Conservation (phyloP, 2,797 vertebrate genomes). For the Parauchenoglanis punctatus region DNA sequence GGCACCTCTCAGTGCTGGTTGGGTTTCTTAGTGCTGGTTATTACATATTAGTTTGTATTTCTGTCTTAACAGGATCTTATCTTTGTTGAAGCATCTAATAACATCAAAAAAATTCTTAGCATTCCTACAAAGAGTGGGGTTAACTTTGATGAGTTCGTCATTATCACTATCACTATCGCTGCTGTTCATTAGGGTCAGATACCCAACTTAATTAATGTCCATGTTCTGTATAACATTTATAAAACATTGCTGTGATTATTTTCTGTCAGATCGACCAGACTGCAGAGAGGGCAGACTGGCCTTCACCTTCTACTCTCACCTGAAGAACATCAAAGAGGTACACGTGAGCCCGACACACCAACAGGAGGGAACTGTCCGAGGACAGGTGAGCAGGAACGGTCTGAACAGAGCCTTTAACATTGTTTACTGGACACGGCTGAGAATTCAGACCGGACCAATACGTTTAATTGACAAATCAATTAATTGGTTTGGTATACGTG, state of each 20-base stretch:
- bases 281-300: conserved; percentile 85
- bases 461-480: neutral
- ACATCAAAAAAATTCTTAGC: no score
- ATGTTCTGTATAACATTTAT: neutral
- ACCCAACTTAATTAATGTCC: neutral
- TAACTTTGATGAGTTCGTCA: neutral
- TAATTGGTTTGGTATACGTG: neutral
- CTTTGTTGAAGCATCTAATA: neutral
- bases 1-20: neutral
- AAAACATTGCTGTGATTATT: neutral
- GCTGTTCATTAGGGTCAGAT: neutral
- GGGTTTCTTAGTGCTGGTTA: neutral
- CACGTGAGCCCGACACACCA: conserved; percentile 81
- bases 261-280: conserved; percentile 85
- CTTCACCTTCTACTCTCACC: conserved; percentile 91
- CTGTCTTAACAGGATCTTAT: neutral
- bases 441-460: neutral
- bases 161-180: neutral
- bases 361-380: conserved; percentile 81
- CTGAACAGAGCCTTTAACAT: neutral
- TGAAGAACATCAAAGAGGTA: conserved; percentile 95
- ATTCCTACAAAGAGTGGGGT: neutral
- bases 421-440: neutral
- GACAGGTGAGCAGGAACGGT: conserved; percentile 80
- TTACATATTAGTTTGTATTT: neutral